Percentiles rank a stretch among this genome's conserved stretches.
phyloP scores from a whole-genome alignment of 2,113 vertebrate species.

The Gallinago undulata region DNA sequence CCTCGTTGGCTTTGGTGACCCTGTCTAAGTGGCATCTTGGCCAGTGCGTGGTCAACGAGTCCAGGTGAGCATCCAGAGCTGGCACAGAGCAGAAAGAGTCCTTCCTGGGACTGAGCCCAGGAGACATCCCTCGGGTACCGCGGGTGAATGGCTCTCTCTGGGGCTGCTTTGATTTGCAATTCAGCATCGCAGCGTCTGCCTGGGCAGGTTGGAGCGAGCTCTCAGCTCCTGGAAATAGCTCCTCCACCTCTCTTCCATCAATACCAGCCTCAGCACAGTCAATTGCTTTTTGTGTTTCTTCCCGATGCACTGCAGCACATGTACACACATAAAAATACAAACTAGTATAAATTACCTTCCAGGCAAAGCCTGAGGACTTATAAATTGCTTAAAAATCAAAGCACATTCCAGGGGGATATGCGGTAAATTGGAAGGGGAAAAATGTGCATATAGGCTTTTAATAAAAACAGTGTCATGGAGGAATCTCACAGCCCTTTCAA shows the following conservation, averaged over 20 bases:
- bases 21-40: rapidly evolving
- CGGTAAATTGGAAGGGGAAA: background rate
- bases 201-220: background rate
- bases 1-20: background rate
- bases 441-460: background rate
- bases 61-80: rapidly evolving
- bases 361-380: slow-evolving; percentile 37
- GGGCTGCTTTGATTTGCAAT: background rate
- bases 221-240: background rate
- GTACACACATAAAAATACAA: background rate
- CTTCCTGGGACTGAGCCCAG: background rate
- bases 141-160: background rate
- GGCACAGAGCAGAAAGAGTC: background rate
- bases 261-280: background rate
- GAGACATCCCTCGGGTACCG: background rate
- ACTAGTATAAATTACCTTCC: slow-evolving; percentile 22
- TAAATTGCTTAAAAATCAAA: slow-evolving; percentile 51
- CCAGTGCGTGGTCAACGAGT: rapidly evolving
- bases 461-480: background rate
- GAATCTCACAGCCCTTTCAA: background rate
- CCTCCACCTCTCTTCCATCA: background rate
- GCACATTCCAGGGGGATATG: slow-evolving; percentile 1
- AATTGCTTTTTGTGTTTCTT: background rate
- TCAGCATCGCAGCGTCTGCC: background rate
- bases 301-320: background rate